Evolutionary conservation across 2,888 invertebrate species (phyloP).

Genomic region (Aplocera efformata): DNA sequence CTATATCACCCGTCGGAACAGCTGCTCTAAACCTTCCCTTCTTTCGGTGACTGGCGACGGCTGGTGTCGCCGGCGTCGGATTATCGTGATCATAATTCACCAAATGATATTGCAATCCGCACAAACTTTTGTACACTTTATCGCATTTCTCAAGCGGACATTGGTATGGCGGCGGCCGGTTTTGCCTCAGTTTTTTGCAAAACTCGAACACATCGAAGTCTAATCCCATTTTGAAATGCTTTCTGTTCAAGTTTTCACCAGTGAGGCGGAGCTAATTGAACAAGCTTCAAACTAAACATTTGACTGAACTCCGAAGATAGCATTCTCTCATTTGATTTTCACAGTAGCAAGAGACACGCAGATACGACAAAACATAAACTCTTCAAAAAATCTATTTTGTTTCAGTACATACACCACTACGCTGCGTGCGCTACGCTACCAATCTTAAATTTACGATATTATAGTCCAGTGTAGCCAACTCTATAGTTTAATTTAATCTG

Average conservation of each 20-base stretch:
- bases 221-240: conserved; percentile 84
- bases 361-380: too few relatives aligned
- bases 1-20: conserved; percentile 80
- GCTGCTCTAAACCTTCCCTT: conserved; percentile 81
- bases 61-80: conserved; percentile 83
- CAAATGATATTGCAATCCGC: conserved; percentile 92
- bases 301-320: too few relatives aligned
- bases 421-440: too few relatives aligned
- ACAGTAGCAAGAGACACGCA: too few relatives aligned
- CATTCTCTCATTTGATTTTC: too few relatives aligned
- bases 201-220: conserved; percentile 93
- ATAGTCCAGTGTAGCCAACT: too few relatives aligned
- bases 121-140: conserved; percentile 91
- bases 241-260: too few relatives aligned
- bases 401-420: too few relatives aligned
- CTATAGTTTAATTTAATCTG: too few relatives aligned
- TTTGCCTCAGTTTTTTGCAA: conserved; percentile 89
- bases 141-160: conserved; percentile 93
- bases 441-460: too few relatives aligned
- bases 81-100: conserved; percentile 92
- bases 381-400: too few relatives aligned
- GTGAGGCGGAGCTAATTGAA: conserved; percentile 5
- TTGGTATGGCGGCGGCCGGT: conserved; percentile 90
- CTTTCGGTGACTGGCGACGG: conserved; percentile 82
- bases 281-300: too few relatives aligned